Percentiles rank a stretch among this genome's conserved stretches.
These are phyloP conservation scores for Brachypalpus laphriformis DNA, from an alignment of 2,888 invertebrate genomes.

Conservation along the genomic window DNA sequence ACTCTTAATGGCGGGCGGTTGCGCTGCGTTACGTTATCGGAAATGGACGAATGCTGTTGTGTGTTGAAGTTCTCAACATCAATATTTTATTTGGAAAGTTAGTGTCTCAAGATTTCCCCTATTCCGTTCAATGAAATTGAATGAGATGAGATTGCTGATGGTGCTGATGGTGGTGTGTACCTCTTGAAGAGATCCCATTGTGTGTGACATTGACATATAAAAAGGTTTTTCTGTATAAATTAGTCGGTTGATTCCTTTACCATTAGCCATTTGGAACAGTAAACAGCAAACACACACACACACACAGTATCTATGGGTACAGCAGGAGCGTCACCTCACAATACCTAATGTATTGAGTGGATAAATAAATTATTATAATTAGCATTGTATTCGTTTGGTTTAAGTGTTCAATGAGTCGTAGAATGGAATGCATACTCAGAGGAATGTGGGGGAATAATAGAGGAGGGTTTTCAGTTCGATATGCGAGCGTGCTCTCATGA, in stretches of 20 bases:
- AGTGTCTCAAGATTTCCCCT: constrained; percentile 20
- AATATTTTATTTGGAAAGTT: constrained; percentile 66
- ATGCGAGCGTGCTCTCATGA: constrained; percentile 45
- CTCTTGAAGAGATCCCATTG: background rate
- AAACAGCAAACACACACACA: background rate
- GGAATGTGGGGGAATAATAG: background rate
- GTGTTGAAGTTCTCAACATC: constrained; percentile 46
- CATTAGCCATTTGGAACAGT: background rate
- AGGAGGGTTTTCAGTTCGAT: constrained; percentile 22
- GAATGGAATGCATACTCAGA: background rate
- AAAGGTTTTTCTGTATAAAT: constrained; percentile 56
- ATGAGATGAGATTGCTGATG: constrained; percentile 25
- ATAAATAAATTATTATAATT: constrained; percentile 70
- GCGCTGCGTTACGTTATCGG: constrained; percentile 25
- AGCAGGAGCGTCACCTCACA: constrained; percentile 36
- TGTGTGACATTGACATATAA: constrained; percentile 49
- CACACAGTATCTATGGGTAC: background rate
- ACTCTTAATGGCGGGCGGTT: background rate
- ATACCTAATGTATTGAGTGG: constrained; percentile 45
- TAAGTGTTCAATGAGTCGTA: constrained; percentile 64
- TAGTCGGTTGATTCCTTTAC: constrained; percentile 45
- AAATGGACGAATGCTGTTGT: constrained; percentile 25
- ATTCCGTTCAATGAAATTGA: constrained; percentile 12
- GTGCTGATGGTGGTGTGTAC: background rate
- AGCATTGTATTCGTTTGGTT: constrained; percentile 46